Evolutionary conservation across 1,140 invertebrate genomes (phyloP), one percentile per base, ranked within the genome.

Genomic region (Drosophila persimilis): DNA sequence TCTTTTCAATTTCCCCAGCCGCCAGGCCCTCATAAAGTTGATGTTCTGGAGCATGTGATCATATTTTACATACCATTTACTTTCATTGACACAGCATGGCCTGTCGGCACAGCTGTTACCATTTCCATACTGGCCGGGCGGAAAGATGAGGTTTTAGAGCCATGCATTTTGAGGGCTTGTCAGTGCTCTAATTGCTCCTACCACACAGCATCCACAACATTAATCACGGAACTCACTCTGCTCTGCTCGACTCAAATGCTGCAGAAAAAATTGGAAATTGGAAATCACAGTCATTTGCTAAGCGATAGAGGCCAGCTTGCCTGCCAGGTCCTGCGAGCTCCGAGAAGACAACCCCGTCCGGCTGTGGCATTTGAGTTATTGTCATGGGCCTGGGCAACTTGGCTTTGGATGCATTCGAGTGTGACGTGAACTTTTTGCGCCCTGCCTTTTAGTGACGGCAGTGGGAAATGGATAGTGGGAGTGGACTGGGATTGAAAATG

Each of bases 131-230:
- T 31, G 31, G 29, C 29, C 29, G 29, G 29, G 44, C n/a, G 44
- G 2, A 47, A 44, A 45, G 22, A 1, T 22, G 46, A 67, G 43
- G 29, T 9, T 31, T 9, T 9, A 31, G 31, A 31, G 31, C 20
- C n/a, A 39, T 26, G 58, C 39, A 54, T 73, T 77, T 64, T 52
- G 66, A 80, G 70, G 77, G 77, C 80, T 74, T 85, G 80, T 86
- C 80, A 86, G 76, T 85, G 83, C 83, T 85, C 83, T 85, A 85
- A 85, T 85, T 85, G 80, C 81, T 85, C 80, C 77, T 86, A 86
- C 80, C 80, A 85, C 80, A 76, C 56, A 60, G 59, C 64, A 75
- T 80, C 60, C 67, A 66, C 64, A 80, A 77, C 80, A 85, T 85
- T 85, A 85, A 85, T 85, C 80, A 85, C 73, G 67, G 60, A 60